phyloP scores from a whole-genome alignment of 2,888 invertebrate genomes.

The Amphipoea lucens region DNA sequence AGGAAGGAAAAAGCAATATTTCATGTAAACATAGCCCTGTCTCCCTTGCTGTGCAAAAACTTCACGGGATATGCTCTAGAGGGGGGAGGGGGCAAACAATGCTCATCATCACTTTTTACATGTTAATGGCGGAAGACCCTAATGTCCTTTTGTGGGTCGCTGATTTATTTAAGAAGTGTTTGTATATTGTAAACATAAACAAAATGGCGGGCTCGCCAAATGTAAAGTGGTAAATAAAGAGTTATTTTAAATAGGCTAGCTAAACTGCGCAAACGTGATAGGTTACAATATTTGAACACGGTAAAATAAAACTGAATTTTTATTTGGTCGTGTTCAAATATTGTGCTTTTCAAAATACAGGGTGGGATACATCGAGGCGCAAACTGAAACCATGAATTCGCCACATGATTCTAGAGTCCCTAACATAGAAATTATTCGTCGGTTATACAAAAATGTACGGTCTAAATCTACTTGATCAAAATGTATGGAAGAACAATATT shows the following conservation, averaged over 20 bases:
- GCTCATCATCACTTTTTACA: conserved; percentile 47
- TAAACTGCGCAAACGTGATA: not conserved
- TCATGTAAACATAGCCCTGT: conserved; percentile 45
- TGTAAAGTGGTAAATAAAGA: not conserved
- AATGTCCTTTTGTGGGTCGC: conserved; percentile 44
- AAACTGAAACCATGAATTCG: too few relatives aligned
- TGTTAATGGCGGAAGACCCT: conserved; percentile 50
- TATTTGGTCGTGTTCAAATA: too few relatives aligned
- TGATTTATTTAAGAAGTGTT: conserved; percentile 47
- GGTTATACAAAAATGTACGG: too few relatives aligned
- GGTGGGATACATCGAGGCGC: not conserved
- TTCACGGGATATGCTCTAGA: conserved; percentile 41
- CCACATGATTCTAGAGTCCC: too few relatives aligned
- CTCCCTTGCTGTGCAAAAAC: conserved; percentile 51
- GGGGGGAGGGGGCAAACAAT: conserved; percentile 27
- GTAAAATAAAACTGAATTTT: not conserved
- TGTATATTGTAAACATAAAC: not conserved
- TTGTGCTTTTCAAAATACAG: not conserved
- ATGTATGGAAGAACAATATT: too few relatives aligned
- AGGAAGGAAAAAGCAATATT: conserved; percentile 63
- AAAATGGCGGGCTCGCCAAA: not conserved
- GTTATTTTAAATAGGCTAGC: not conserved
- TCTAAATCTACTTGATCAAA: too few relatives aligned
- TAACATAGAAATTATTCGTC: too few relatives aligned
- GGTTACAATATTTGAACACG: not conserved